phyloP scores from a whole-genome alignment of 2,113 vertebrate species.

The Chaetodon trifascialis region DNA sequence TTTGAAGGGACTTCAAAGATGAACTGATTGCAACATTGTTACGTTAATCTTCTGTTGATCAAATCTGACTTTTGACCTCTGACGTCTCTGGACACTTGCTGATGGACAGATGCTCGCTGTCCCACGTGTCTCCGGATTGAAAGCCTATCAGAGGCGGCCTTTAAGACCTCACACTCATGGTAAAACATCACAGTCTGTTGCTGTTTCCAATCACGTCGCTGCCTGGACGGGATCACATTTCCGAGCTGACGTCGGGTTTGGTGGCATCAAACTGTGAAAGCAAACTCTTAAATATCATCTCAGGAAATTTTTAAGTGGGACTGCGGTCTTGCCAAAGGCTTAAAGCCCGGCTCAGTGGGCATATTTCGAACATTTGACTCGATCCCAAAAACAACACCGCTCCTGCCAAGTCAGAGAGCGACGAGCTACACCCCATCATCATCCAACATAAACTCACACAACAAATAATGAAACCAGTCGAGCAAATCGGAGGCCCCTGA shows the following conservation, averaged over 20 bases:
- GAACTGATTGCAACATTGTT: neutral
- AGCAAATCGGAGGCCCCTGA: conserved; percentile 37
- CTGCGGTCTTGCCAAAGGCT: conserved; percentile 57
- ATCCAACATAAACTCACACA: conserved; percentile 74
- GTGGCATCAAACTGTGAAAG: conserved; percentile 38
- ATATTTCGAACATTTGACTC: conserved; percentile 73
- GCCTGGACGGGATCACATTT: neutral
- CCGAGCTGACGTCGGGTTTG: neutral
- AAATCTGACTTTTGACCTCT: neutral
- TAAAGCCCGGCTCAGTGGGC: conserved; percentile 42
- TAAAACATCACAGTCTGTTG: neutral
- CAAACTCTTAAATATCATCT: conserved; percentile 43
- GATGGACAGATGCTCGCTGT: neutral
- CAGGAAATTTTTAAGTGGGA: conserved; percentile 56
- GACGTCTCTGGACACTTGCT: neutral
- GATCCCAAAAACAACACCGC: conserved; percentile 70
- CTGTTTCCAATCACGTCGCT: conserved; percentile 22
- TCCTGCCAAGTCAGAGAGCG: conserved; percentile 69
- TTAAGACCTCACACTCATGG: neutral
- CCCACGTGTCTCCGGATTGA: neutral
- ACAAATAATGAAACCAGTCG: conserved; percentile 63
- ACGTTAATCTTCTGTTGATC: too few relatives aligned
- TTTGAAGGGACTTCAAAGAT: neutral
- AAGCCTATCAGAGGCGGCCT: neutral
- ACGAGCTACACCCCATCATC: conserved; percentile 61